Evolutionary conservation across 2,113 vertebrate genomes (phyloP), one percentile per base, ranked within the genome.

Genomic region (Todiramphus chloris): DNA sequence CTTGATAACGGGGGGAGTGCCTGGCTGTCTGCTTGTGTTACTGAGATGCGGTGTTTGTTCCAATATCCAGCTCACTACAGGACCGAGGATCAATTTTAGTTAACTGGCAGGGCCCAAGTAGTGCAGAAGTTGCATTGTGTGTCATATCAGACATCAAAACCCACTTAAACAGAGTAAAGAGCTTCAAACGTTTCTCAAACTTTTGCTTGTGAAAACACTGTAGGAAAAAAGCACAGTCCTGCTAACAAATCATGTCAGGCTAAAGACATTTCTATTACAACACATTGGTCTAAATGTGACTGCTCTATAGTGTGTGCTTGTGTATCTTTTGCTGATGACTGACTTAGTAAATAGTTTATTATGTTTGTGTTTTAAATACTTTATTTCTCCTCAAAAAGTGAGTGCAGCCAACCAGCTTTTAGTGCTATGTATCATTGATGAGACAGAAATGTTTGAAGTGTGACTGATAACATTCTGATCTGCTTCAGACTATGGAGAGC

Each of bases 151-250:
- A 11, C 43, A 33, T 41, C 35, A 48, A 20, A 86, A 35, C 3
- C 33, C 10, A 10, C 70, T 89, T 43, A 82, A 87, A 73, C 33
- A 72, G 21, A 84, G 8, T 24, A 37, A 85, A 72, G 33, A 84
- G 20, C 43, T 76, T 31, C 30, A 89, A 63, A 46, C 0, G 0
- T 10, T 78, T 27, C 23, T 68, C 0, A 1, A 13, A 51, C 11
- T 78, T 16, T 56, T 82, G 62, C 53, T 72, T 51, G 18, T 60
- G 56, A 72, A 94, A 75, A 41, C 35, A 30, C 9, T 44, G 3
- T 18, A 41, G 58, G 33, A 23, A 64, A 60, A 77, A 68, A 37
- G 0, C 33, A 70, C 37, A 55, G 10, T 58, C n/a, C 31, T 64
- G 43, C 35, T 68, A 78, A 56, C 4, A 73, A 81, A 50, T 53